Evolutionary conservation across 2,113 vertebrate species (phyloP).

Genomic region (Serinus canaria): DNA sequence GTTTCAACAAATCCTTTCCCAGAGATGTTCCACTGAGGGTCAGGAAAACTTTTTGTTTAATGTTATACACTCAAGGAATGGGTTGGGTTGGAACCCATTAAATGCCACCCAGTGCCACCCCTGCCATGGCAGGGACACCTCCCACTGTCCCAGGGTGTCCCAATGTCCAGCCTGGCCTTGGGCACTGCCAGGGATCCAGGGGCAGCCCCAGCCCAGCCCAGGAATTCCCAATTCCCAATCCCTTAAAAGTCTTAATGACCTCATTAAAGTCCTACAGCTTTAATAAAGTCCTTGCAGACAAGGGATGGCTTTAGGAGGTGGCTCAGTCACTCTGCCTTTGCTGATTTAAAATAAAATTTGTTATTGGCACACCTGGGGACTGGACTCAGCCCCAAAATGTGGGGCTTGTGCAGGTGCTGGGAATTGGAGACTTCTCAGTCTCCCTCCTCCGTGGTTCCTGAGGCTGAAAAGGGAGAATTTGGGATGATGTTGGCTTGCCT

Average conservation of each 20-base stretch:
- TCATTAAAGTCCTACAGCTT: not conserved
- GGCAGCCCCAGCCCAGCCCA: not conserved
- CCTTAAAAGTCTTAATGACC: accelerated
- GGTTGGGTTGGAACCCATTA: accelerated
- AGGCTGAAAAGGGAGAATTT: not conserved
- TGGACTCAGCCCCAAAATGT: not conserved
- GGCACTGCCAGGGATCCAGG: not conserved
- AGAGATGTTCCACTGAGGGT: not conserved
- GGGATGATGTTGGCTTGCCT: not conserved
- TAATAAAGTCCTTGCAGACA: accelerated
- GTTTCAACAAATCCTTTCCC: not conserved
- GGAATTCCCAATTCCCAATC: not conserved
- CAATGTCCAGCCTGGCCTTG: not conserved
- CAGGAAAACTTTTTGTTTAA: not conserved
- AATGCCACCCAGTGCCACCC: accelerated
- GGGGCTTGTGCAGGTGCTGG: not conserved
- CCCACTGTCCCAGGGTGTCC: not conserved
- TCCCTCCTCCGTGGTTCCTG: not conserved
- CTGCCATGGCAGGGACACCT: not conserved
- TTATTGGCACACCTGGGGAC: not conserved
- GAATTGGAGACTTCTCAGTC: too few relatives aligned
- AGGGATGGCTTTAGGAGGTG: not conserved
- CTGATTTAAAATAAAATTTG: not conserved
- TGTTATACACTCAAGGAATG: too few relatives aligned
- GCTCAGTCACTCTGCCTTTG: accelerated